phyloP scores from a whole-genome alignment of 1,140 invertebrate species.

The Drosophila yakuba region DNA sequence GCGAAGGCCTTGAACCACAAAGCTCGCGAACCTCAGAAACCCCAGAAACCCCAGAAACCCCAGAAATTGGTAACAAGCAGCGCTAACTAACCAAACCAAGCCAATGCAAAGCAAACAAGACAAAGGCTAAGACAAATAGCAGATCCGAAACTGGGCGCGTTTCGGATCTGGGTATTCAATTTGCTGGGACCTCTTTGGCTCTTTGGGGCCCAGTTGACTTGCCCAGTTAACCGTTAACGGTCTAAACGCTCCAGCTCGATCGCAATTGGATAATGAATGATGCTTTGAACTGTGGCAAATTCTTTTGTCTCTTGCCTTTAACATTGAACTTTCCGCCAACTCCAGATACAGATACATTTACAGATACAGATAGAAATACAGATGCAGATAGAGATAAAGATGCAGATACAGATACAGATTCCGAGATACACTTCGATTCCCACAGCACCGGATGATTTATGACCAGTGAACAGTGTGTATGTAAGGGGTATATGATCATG shows the following conservation, averaged over 20 bases:
- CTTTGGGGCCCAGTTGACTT: conserved; percentile 50
- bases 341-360: conserved; percentile 1
- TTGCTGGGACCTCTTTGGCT: conserved; percentile 72
- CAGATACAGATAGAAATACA: not conserved
- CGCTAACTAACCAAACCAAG: conserved; percentile 25
- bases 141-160: conserved; percentile 57
- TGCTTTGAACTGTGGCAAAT: conserved; percentile 81
- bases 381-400: conserved; percentile 41
- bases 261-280: conserved; percentile 76
- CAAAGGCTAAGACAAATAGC: conserved; percentile 39
- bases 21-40: not conserved
- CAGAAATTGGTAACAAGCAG: conserved; percentile 41
- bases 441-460: conserved; percentile 81
- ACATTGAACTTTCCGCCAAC: conserved; percentile 78
- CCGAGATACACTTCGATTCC: conserved; percentile 62
- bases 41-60: not conserved
- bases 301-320: conserved; percentile 71
- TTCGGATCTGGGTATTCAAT: conserved; percentile 59
- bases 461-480: conserved; percentile 53
- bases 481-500: conserved; percentile 61
- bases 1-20: conserved; percentile 46
- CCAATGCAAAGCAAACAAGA: conserved; percentile 44
- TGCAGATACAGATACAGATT: conserved; percentile 46
- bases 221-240: conserved; percentile 72
- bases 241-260: conserved; percentile 46